These are phyloP conservation scores for Ganaspis sp. DNA, from an alignment of 1,140 invertebrate species.

Conservation along the genomic window DNA sequence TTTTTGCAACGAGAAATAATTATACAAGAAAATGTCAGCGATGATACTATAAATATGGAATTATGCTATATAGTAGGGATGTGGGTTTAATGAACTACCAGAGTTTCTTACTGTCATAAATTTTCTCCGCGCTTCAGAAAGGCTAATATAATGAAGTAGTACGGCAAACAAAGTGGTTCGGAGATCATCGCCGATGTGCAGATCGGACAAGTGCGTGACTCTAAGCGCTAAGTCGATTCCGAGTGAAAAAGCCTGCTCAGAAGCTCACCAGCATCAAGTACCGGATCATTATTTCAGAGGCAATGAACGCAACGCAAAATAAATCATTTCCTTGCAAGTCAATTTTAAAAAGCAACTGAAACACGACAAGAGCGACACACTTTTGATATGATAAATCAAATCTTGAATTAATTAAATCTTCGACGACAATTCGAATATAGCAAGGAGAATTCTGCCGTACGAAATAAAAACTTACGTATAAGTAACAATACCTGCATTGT, in stretches of 20 bases:
- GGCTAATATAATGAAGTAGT: slow-evolving; percentile 30
- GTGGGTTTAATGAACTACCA: slow-evolving; percentile 5
- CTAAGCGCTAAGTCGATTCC: neutral
- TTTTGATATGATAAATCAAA: no score
- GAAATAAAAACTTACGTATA: no score
- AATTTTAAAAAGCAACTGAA: neutral
- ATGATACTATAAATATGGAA: neutral
- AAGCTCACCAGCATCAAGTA: slow-evolving; percentile 4
- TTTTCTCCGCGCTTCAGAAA: slow-evolving; percentile 1
- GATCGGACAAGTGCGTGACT: slow-evolving; percentile 24
- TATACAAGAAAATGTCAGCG: neutral
- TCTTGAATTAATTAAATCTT: no score
- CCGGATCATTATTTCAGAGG: slow-evolving; percentile 17
- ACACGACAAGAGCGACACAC: neutral
- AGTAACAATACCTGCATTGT: no score
- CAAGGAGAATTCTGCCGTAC: no score
- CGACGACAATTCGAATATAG: no score
- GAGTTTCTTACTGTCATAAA: slow-evolving; percentile 18
- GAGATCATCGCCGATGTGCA: slow-evolving; percentile 10
- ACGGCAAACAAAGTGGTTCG: slow-evolving; percentile 15
- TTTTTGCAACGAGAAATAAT: neutral
- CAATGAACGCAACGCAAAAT: neutral
- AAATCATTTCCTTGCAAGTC: neutral
- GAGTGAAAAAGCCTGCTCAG: slow-evolving; percentile 6
- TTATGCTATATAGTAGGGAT: neutral